phyloP scores from a whole-genome alignment of 2,888 invertebrate genomes.

The Bellardia pandia region DNA sequence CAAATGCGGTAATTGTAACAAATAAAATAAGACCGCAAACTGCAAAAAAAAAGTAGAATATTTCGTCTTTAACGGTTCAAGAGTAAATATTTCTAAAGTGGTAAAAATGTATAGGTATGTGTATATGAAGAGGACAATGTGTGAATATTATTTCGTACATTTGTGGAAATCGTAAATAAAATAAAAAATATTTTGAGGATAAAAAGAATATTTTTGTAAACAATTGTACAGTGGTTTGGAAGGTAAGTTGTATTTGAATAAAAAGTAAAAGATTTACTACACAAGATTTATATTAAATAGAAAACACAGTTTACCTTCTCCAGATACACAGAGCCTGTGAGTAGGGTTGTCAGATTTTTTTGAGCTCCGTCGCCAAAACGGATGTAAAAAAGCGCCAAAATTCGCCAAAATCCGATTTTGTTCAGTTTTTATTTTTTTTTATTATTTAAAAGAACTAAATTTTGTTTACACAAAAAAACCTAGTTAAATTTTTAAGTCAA shows the following conservation, averaged over 20 bases:
- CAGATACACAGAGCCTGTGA: too few relatives aligned
- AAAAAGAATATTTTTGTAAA: neutral
- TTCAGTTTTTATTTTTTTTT: too few relatives aligned
- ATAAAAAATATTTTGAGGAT: neutral
- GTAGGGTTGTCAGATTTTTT: too few relatives aligned
- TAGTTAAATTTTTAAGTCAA: too few relatives aligned
- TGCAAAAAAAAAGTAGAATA: neutral
- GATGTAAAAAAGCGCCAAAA: too few relatives aligned
- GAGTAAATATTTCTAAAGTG: neutral
- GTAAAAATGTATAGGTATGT: neutral
- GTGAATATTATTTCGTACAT: neutral
- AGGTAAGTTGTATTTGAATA: neutral
- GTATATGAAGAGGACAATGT: neutral
- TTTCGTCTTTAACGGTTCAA: neutral
- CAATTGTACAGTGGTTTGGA: neutral
- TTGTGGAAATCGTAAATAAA: constrained; percentile 5
- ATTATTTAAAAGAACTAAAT: too few relatives aligned
- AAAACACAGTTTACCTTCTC: too few relatives aligned
- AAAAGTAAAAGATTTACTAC: too few relatives aligned
- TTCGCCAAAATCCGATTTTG: too few relatives aligned
- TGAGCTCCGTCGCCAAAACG: too few relatives aligned
- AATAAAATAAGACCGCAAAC: constrained; percentile 1
- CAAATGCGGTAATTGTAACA: constrained; percentile 12
- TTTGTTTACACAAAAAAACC: too few relatives aligned
- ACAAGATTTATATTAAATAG: too few relatives aligned